These are phyloP conservation scores for Staurois parvus DNA, from an alignment of 2,797 vertebrate species.

Conservation along the genomic window DNA sequence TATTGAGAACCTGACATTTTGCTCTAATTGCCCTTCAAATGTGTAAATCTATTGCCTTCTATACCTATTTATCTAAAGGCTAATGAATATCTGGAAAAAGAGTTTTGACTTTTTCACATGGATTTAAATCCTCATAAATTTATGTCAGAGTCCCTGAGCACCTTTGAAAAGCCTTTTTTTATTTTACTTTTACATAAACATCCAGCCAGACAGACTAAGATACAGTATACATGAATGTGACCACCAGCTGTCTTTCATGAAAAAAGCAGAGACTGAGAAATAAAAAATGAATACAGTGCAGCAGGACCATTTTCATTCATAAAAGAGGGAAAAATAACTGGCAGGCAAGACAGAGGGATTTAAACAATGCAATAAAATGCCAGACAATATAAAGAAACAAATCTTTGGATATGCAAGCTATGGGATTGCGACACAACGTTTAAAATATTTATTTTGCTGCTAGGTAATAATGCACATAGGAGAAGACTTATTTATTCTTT, in stretches of 20 bases:
- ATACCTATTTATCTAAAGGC: slow-evolving; percentile 54
- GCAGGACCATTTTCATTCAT: slow-evolving; percentile 33
- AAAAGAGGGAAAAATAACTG: slow-evolving; percentile 53
- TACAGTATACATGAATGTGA: slow-evolving; percentile 41
- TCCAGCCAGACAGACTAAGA: slow-evolving; percentile 14
- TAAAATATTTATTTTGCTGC: slow-evolving; percentile 63
- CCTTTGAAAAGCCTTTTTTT: slow-evolving; percentile 32
- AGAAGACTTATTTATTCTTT: slow-evolving; percentile 60
- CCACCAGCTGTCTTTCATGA: slow-evolving; percentile 42
- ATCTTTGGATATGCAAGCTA: slow-evolving; percentile 52
- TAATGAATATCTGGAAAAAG: slow-evolving; percentile 52
- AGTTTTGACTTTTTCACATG: slow-evolving; percentile 52
- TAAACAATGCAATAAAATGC: slow-evolving; percentile 55
- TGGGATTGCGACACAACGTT: slow-evolving; percentile 59
- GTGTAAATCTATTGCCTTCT: slow-evolving; percentile 56
- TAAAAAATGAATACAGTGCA: slow-evolving; percentile 47
- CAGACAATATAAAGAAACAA: slow-evolving; percentile 57
- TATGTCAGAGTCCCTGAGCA: slow-evolving; percentile 40
- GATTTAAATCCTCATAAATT: slow-evolving; percentile 28
- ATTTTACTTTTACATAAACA: background rate
- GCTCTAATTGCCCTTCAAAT: slow-evolving; percentile 61
- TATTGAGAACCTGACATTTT: slow-evolving; percentile 59
- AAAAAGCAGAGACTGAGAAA: slow-evolving; percentile 21
- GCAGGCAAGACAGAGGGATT: slow-evolving; percentile 46
- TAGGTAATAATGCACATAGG: slow-evolving; percentile 60